A percentile compares a stretch with the other conserved stretches of the same genome.
These are phyloP conservation scores for Drosophila cognata DNA, from an alignment of 2,888 invertebrate species.

Conservation along the genomic window DNA sequence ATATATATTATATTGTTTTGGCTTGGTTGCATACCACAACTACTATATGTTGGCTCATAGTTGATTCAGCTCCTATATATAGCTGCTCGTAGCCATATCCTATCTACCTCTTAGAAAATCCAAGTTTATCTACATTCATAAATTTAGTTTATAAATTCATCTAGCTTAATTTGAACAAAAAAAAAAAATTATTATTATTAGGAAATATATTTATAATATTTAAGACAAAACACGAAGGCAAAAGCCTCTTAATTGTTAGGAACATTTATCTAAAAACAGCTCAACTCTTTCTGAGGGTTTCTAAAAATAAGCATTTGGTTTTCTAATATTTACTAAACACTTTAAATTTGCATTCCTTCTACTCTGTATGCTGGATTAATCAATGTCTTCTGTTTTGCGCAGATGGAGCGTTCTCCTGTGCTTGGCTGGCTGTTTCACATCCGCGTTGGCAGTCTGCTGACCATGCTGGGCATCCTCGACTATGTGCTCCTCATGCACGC, in stretches of 20 bases:
- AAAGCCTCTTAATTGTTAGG: too few relatives aligned
- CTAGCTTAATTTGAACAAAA: too few relatives aligned
- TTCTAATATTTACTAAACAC: not conserved
- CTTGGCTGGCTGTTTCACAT: constrained; percentile 98
- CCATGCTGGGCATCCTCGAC: constrained; percentile 93
- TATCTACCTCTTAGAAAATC: not conserved
- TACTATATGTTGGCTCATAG: too few relatives aligned
- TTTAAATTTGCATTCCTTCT: not conserved
- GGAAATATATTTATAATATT: too few relatives aligned
- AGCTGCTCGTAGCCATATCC: not conserved
- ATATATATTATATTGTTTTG: too few relatives aligned
- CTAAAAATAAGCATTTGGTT: too few relatives aligned
- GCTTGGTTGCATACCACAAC: too few relatives aligned
- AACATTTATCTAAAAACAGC: too few relatives aligned
- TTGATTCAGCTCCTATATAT: not conserved
- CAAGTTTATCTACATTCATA: not conserved
- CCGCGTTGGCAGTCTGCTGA: constrained; percentile 93
- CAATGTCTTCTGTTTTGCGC: constrained; percentile 17
- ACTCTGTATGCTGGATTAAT: not conserved
- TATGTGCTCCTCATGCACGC: constrained; percentile 96
- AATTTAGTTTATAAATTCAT: not conserved
- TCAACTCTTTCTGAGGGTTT: too few relatives aligned
- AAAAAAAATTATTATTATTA: too few relatives aligned
- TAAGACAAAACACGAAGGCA: too few relatives aligned
- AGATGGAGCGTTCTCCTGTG: constrained; percentile 99